Base-by-base conservation (phyloP, 2,888 invertebrate genomes). In the Aspidiotus destructor region DNA sequence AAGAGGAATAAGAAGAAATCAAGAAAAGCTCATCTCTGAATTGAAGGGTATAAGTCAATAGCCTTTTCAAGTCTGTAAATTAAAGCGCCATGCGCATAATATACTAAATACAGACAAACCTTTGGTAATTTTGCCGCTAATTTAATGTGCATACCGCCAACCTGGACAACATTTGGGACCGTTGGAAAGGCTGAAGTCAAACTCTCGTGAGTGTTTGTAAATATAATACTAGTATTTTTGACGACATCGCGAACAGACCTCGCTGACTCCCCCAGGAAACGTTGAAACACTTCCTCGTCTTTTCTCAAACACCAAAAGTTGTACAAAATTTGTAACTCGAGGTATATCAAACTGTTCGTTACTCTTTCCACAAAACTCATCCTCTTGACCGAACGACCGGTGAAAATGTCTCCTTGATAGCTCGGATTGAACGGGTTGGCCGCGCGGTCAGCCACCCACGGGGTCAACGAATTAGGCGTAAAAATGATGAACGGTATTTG, bases 351-450 rank as follows among this genome's bases (percentile, higher is more conserved):
- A 28, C 28, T 28, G 28, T 28, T 28, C 28, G 28, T 28, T 44
- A 16, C 41, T 16, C 53, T 16, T 42, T 67, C 44, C 1, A 15
- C 6, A 41, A 67, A 67, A 44, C n/a, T 60, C 67, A 67, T 58
- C 13, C 44, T 44, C 3, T 28, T 8, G 16, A 28, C 15, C n/a
- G 15, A 44, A 40, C 16, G 60, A 11, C 11, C 10, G 16, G n/a
- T 62, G 7, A 7, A 2, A 8, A 11, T 53, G 41, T 17, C 15
- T 9, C 28, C 15, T 17, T 48, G 28, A n/a, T 54, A 54, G 9
- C 72, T 68, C 1, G 72, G 72, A 15, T 72, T 68, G 9, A 73
- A 72, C 8, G 72, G 70, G 28, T 71, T 70, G 0, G 73, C 73
- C 7, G 73, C 61, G 2, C 71, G 61, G 11, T 71, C 64, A 8